These are phyloP conservation scores for Myripristis jacobus DNA, from an alignment of 2,797 vertebrate genomes.

Conservation along the genomic window DNA sequence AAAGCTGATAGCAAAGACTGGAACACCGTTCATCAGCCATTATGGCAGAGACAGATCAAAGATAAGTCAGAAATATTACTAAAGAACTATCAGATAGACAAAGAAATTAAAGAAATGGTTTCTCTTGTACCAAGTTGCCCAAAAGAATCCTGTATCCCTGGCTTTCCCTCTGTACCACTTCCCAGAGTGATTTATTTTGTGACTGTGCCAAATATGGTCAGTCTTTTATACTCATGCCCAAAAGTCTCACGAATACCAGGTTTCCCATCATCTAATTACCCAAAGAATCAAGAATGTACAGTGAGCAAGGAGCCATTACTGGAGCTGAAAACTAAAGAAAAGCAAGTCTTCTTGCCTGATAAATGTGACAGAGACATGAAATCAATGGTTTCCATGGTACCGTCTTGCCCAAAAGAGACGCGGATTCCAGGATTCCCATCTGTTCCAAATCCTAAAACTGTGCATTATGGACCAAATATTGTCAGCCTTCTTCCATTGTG, in stretches of 20 bases:
- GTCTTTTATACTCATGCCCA: conserved; percentile 41
- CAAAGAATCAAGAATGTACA: conserved; percentile 53
- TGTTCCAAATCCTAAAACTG: conserved; percentile 32
- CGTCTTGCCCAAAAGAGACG: conserved; percentile 64
- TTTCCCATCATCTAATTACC: conserved; percentile 49
- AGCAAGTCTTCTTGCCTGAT: conserved; percentile 15
- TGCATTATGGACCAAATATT: conserved; percentile 35
- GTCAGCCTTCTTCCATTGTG: conserved; percentile 49
- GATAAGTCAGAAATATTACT: conserved; percentile 4
- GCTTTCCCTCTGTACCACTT: conserved; percentile 62
- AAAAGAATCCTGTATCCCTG: conserved; percentile 53
- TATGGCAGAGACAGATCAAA: conserved; percentile 50
- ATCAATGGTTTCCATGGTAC: conserved; percentile 57
- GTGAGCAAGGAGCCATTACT: conserved; percentile 39
- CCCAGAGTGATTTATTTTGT: conserved; percentile 12
- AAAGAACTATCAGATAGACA: conserved; percentile 13
- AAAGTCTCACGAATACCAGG: conserved; percentile 61
- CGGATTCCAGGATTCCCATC: conserved; percentile 59
- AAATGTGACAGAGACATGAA: conserved; percentile 40
- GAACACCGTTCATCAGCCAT: conserved; percentile 25
- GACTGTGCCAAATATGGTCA: conserved; percentile 48
- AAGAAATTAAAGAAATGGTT: conserved; percentile 49
- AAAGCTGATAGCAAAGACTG: conserved; percentile 54
- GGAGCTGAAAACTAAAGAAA: conserved; percentile 38
- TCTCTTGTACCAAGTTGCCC: conserved; percentile 62